Base-by-base conservation (phyloP, 2,888 invertebrate genomes). In the Blomia tropicalis region DNA sequence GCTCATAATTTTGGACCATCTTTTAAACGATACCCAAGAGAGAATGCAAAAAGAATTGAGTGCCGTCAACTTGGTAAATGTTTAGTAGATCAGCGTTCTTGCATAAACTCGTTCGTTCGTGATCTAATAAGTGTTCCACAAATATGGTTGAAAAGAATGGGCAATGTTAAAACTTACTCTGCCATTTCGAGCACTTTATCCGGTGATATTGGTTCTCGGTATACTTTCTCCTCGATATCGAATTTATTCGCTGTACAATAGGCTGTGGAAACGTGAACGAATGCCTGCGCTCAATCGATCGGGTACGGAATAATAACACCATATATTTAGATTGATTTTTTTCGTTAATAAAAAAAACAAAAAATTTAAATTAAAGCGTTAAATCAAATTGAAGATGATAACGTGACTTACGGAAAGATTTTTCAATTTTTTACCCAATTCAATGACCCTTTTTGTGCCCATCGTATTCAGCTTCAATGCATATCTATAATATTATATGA, bases 171-270 rank as follows among this genome's bases (percentile, higher is more conserved):
- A 30, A 64, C 66, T 65, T 62, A 68, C 68, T 66, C 64, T 7
- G 65, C 62, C 4, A 65, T 65, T 60, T 67, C 64, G 23, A 68
- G 66, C 14, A 68, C 61, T 59, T 68, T 65, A 4, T 64, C 53
- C 14, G 67, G 64, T n/a, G 66, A 58, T 23, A 68, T 59, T 4
- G 65, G 62, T 30, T 67, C 64, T 27, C 59, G 72, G 66, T 76
- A 76, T 11, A 75, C 69, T 2, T 70, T 69, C 68, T 76, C 76
- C 66, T 77, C 89, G 83, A 76, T 73, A 63, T 70, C 71, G 3
- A 70, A 69, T 51, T 72, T 67, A 64, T 75, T 73, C 68, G 74
- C 74, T 69, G 75, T 76, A 36, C 74, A 72, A 67, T 75, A 76
- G 1, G 76, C 76, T 19, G 76, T 75, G 0, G 75, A 76, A 23